Evolutionary conservation across 2,113 vertebrate genomes (phyloP), one percentile per base, ranked within the genome.

Genomic region (Hirundichthys speculiger): DNA sequence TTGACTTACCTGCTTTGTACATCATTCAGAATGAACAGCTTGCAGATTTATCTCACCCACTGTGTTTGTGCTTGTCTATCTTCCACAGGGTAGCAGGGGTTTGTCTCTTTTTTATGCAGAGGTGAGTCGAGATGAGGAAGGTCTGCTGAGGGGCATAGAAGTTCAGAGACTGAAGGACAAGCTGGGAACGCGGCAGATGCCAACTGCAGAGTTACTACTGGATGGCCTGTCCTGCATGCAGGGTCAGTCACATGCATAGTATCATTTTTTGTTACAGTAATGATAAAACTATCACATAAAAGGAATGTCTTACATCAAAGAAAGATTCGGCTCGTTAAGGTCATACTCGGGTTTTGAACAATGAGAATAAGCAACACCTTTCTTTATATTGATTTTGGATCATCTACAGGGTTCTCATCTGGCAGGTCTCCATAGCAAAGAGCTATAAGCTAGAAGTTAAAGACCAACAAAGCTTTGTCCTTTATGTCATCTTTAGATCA

Each of bases 81-180:
- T 47, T 16, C 47, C 21, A 11, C 79, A 94, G 94, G 94, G 94
- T 12, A 94, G 91, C 79, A 71, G 73, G 6, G 95, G 94, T 5
- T 79, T 97, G 75, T 94, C 94, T 65, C 88, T 96, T 49, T 96
- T 96, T 88, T 95, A 93, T 59, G 83, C 94, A 14, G 92, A 92
- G 74, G 88, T 93, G 59, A 78, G 82, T 11, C 80, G 89, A 49
- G 90, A 89, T 15, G 73, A 92, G 69, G 82, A 90, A 1, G 93
- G 94, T 25, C 84, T 43, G 22, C 88, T 94, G 67, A 94, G 93
- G 21, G 88, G 79, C 5, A 92, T 96, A 45, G 89, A 93, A 43
- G 91, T 96, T 58, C 94, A 95, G 66, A 88, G 92, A 68, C 92
- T 97, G 79, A 96, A 97, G 72, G 90, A 95, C 42, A 97, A 97